Percentiles rank a stretch among this genome's conserved stretches.
Evolutionary conservation across 2,888 invertebrate species (phyloP).

Genomic region (Meteorus cinctellus): DNA sequence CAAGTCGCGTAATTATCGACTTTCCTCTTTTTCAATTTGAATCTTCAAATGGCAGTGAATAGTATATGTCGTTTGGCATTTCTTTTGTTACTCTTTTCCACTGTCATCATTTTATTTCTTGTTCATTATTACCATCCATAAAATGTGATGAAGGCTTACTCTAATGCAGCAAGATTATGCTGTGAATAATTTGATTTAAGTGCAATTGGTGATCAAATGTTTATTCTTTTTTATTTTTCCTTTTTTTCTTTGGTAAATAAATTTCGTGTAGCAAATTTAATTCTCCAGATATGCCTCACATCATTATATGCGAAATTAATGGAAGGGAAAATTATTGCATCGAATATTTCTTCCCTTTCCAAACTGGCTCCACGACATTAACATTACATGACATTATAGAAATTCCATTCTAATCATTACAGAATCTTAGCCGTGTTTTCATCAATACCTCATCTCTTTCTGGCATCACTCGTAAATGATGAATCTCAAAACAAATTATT

Average conservation of each 20-base stretch:
- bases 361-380: neutral
- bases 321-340: neutral
- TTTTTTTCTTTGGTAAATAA: neutral
- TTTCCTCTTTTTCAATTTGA: neutral
- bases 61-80: neutral
- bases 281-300: neutral
- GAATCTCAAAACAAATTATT: neutral
- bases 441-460: neutral
- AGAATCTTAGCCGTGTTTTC: neutral
- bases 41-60: neutral
- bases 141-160: neutral
- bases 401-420: neutral
- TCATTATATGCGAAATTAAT: neutral
- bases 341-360: neutral
- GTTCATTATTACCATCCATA: neutral
- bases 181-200: slow-evolving; percentile 11
- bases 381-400: neutral
- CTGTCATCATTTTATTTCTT: neutral
- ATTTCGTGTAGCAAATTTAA: neutral
- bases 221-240: neutral
- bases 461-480: neutral
- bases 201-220: slow-evolving; percentile 9
- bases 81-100: neutral
- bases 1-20: neutral
- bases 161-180: neutral